A percentile compares a stretch with the other conserved stretches of the same genome.
phyloP scores from a whole-genome alignment of 92 coral and sea anemone genomes.

The Umimayanthus kanabou region DNA sequence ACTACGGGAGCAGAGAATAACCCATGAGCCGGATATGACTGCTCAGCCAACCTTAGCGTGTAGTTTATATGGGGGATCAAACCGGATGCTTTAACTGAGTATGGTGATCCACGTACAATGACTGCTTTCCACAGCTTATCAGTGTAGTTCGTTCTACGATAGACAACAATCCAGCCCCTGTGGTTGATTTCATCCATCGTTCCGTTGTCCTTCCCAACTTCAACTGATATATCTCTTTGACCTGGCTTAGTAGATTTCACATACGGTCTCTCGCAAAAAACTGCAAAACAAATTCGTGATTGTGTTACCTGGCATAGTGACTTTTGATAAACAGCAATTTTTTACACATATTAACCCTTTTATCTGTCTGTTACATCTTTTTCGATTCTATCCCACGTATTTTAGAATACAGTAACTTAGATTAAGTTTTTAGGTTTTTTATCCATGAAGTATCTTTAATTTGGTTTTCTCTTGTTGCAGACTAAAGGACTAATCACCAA shows the following conservation, averaged over 20 bases:
- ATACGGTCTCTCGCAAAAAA: conserved; percentile 24
- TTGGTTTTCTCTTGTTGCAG: too few relatives aligned
- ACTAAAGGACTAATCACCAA: too few relatives aligned
- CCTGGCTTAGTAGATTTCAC: neutral
- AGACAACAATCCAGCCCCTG: conserved; percentile 31
- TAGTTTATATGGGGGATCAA: conserved; percentile 25
- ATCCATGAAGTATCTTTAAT: too few relatives aligned
- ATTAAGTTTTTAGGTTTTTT: too few relatives aligned
- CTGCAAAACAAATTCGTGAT: neutral
- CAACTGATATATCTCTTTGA: neutral
- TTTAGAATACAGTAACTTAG: too few relatives aligned
- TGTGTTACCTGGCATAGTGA: neutral
- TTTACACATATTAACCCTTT: too few relatives aligned
- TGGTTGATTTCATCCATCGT: conserved; percentile 11
- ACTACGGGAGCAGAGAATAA: conserved; percentile 20
- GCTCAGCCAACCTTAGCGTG: conserved; percentile 21
- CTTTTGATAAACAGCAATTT: too few relatives aligned
- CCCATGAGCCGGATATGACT: conserved; percentile 23
- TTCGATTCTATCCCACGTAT: too few relatives aligned
- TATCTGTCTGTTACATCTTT: too few relatives aligned
- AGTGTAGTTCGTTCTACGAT: conserved; percentile 20
- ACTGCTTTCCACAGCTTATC: conserved; percentile 16
- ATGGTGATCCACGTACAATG: neutral
- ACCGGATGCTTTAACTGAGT: neutral
- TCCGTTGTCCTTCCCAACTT: neutral